Conservation (phyloP, 2,888 invertebrate genomes). For the Polia nebulosa region DNA sequence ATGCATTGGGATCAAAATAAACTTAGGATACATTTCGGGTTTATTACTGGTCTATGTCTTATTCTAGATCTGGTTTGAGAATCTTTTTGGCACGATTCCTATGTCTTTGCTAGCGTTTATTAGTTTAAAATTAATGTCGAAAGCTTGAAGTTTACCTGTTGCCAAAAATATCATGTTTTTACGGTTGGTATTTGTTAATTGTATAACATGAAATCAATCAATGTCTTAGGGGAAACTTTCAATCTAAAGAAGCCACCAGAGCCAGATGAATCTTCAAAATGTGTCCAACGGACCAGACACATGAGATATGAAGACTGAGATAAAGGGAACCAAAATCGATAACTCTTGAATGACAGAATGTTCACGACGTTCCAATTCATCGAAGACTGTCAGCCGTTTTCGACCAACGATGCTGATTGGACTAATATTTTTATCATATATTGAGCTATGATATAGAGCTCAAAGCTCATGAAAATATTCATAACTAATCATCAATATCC, state of each 20-base stretch:
- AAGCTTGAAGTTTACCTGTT: background rate
- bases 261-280: background rate
- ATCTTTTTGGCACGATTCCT: slow-evolving; percentile 8
- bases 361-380: too few relatives aligned
- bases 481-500: background rate
- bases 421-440: too few relatives aligned
- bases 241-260: background rate
- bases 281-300: background rate
- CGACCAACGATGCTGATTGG: too few relatives aligned
- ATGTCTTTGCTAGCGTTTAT: background rate
- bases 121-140: background rate
- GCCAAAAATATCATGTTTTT: background rate
- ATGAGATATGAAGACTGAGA: too few relatives aligned
- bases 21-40: slow-evolving; percentile 35
- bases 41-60: slow-evolving; percentile 32
- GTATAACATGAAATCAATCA: too few relatives aligned
- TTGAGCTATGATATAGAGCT: too few relatives aligned
- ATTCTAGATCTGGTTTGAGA: slow-evolving; percentile 16
- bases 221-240: too few relatives aligned
- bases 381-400: too few relatives aligned
- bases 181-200: too few relatives aligned
- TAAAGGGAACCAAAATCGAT: background rate
- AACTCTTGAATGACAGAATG: too few relatives aligned
- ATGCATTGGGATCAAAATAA: slow-evolving; percentile 47
- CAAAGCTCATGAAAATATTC: too few relatives aligned